Conservation (phyloP, 1,140 invertebrate species). For the Frieseomelitta varia region DNA sequence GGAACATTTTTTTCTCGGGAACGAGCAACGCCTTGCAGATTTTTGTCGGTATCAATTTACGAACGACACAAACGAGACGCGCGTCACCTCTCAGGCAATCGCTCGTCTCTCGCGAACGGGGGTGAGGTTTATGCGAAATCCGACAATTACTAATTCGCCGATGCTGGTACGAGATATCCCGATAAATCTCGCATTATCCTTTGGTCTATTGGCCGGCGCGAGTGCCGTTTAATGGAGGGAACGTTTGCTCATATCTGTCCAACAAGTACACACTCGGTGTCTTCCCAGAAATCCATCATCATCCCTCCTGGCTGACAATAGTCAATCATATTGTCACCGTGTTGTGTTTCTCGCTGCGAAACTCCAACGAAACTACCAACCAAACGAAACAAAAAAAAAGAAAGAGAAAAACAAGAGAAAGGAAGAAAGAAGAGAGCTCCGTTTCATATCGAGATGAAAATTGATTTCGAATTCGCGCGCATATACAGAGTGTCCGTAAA, state of each 20-base stretch:
- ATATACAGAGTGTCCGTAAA: too few relatives aligned
- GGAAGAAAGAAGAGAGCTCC: too few relatives aligned
- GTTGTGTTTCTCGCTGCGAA: too few relatives aligned
- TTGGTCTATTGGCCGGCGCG: constrained; percentile 39
- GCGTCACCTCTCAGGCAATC: neutral
- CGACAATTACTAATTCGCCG: constrained; percentile 63
- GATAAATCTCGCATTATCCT: constrained; percentile 64
- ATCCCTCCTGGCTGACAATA: neutral
- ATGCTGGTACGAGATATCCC: constrained; percentile 51
- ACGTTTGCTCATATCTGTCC: neutral
- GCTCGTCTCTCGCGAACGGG: neutral
- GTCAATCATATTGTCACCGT: neutral
- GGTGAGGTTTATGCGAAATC: constrained; percentile 44
- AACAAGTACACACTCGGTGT: constrained; percentile 26
- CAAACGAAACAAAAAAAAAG: neutral
- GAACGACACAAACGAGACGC: neutral
- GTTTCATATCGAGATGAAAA: neutral
- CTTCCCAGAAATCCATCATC: neutral
- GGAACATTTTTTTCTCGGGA: too few relatives aligned
- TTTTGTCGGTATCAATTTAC: constrained; percentile 21
- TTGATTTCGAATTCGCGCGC: neutral
- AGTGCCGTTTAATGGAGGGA: constrained; percentile 28
- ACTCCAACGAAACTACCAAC: too few relatives aligned
- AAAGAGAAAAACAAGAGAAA: neutral
- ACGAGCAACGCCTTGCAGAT: neutral